These are phyloP conservation scores for Zaprionus obscuricornis DNA, from an alignment of 2,888 invertebrate species.

Conservation along the genomic window DNA sequence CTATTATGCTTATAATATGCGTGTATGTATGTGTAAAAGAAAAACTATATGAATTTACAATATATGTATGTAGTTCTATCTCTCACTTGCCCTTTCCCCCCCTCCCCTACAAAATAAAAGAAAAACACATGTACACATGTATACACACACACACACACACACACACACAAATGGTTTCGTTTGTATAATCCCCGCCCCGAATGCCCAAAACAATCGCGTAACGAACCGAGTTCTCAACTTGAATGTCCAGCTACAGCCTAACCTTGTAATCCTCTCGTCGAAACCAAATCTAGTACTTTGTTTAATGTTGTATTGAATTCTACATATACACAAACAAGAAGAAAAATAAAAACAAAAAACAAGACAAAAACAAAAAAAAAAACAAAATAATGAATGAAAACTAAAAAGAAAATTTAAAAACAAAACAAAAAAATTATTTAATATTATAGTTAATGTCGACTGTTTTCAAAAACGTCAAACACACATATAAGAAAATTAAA, in stretches of 20 bases:
- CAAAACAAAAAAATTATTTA: slow-evolving; percentile 40
- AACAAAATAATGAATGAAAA: slow-evolving; percentile 21
- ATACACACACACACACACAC: slow-evolving; percentile 5
- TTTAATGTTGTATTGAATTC: slow-evolving; percentile 70
- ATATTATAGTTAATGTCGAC: slow-evolving; percentile 52
- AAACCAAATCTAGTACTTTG: slow-evolving; percentile 59
- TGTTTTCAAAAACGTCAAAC: slow-evolving; percentile 47
- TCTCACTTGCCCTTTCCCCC: slow-evolving; percentile 20
- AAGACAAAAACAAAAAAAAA: slow-evolving; percentile 19
- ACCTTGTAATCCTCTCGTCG: slow-evolving; percentile 14
- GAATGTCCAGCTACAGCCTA: slow-evolving; percentile 47
- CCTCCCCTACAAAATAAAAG: too few relatives aligned
- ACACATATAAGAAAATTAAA: slow-evolving; percentile 37
- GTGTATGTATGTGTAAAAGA: background rate
- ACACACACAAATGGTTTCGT: slow-evolving; percentile 61
- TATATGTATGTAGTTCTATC: slow-evolving; percentile 25
- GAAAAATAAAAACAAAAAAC: slow-evolving; percentile 30
- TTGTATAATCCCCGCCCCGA: slow-evolving; percentile 45
- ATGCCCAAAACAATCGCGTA: slow-evolving; percentile 25
- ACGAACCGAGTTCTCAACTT: slow-evolving; percentile 39
- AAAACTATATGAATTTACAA: too few relatives aligned
- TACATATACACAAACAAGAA: slow-evolving; percentile 47
- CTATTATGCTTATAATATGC: background rate
- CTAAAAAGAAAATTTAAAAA: slow-evolving; percentile 19
- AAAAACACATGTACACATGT: slow-evolving; percentile 25